Base-by-base conservation (phyloP, 2,113 vertebrate species). In the Chinchilla lanigera region DNA sequence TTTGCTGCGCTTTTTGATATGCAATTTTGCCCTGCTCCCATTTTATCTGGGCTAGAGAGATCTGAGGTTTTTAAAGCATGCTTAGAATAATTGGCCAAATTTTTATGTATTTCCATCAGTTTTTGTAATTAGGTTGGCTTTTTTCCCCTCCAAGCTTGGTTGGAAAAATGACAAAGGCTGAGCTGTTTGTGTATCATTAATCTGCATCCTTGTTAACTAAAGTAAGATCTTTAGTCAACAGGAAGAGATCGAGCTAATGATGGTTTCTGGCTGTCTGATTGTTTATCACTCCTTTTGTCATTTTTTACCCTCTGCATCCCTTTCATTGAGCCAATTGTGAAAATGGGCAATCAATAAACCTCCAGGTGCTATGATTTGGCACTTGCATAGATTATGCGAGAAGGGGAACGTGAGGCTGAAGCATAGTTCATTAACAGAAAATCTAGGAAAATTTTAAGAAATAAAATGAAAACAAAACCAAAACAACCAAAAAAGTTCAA, bases 181-280 rank as follows among this genome's bases (percentile, higher is more conserved):
- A 97, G 95, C 58, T 94, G 95, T 95, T 97, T 95, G 81, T 97
- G 20, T 97, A 86, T 96, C 97, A 96, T 98, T 96, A 97, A 97
- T 97, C 90, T 92, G 78, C 33, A 94, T 52, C 88, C 93, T 97
- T 0, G 4, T 97, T 97, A 97, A 88, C 82, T 77, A 88, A 97
- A 97, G 87, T 90, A 96, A 97, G 94, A 95, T 97, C 88, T 96
- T 96, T 91, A 96, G 93, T 97, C 93, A 96, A 97, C 89, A 97
- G 94, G 86, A 96, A 96, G 86, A 89, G 47, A 84, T 85, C 86
- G 78, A 77, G 93, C 93, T 96, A 97, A 96, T 96, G 96, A 97
- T 96, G 88, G 77, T 93, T 98, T 95, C 94, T 97, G 96, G 93
- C 90, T 96, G 90, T 93, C 95, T 92, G 96, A 95, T 94, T 97